Evolutionary conservation across 2,797 vertebrate species (phyloP), one percentile per base, ranked within the genome.

Genomic region (Myotis planiceps): DNA sequence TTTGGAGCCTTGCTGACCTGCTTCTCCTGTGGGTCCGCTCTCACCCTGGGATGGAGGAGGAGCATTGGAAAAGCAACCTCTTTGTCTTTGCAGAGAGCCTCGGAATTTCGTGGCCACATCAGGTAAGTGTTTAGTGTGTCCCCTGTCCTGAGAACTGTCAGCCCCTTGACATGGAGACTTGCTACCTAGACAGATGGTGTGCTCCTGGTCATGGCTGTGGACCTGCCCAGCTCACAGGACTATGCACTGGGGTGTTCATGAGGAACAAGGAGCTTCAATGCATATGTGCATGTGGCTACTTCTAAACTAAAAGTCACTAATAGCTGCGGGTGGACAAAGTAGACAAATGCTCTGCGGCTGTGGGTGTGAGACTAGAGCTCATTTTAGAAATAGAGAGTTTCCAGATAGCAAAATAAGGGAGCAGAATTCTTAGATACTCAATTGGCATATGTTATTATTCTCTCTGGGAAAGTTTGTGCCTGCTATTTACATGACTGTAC

Each of bases 141-240:
- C 4, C 29, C 53, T 37, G 16, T 37, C 63, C 37, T 25, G 65
- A 37, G 53, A 34, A 18, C 45, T 9, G 29, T 18, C 39, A 51
- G 3, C 14, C 9, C 9, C 47, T 71, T 0, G 2, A 14, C 14
- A 37, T 92, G 23, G 37, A 18, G 42, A 14, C 27, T 10, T n/a
- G 1, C 18, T 53, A 6, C 34, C 6, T 25, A 13, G 85, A 58
- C 37, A 45, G 71, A 27, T 27, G 29, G 39, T 25, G 39, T 80
- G 32, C 19, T 16, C 0, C 0, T 2, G 6, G 47, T 60, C 8
- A 10, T 19, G 55, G 23, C 39, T 23, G 6, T 21, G 10, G 0
- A 23, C 32, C 29, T 9, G 8, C 18, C 10, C 16, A 15, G 23
- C 55, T 32, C 39, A 15, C 3, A 4, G 32, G 27, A 3, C 1